Base-by-base conservation (phyloP, 1,140 invertebrate genomes). In the Bombyx mori region DNA sequence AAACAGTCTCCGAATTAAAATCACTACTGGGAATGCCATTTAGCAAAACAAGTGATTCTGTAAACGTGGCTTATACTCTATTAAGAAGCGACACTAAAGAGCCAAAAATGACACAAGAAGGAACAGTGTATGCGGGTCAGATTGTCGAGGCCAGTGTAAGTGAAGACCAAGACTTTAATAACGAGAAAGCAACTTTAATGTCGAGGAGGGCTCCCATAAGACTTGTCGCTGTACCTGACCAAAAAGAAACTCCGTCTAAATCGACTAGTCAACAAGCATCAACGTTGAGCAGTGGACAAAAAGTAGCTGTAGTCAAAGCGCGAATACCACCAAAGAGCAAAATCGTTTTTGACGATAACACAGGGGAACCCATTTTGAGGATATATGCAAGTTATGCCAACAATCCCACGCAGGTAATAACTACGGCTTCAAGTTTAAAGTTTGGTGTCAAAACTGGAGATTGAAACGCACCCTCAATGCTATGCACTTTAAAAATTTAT, bases 311-410 rank as follows among this genome's bases (percentile, higher is more conserved):
- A 8, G 73, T 84, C 0, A 87, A 84, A 65, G 77, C 82, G 0
- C 84, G 80, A 60, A 82, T 82, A 60, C 79, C 83, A 42, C 78
- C 84, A 8, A 83, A 82, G 61, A 87, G 75, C 60, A 86, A 82
- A 69, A 56, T 87, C 12, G 77, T 71, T 8, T 78, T 82, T 61
- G 84, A 87, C 50, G 77, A 80, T 63, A 80, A 80, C 58, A 87
- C 84, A 26, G 81, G 82, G 6, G 84, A 87, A 59, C 82, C 82
- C 0, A 71, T 87, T 7, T 57, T 87, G 47, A 76, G 82, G 56
- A 81, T 86, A 66, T 87, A 86, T 53, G 84, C 82, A 5, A 87
- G 81, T 61, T 87, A 83, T 49, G 61, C 80, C 12, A 75, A 85
- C 53, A 77, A 56, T 61, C 75, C 82, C 8, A 22, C 62, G 51